Conservation (phyloP, 2,797 vertebrate genomes). For the Chelon labrosus region DNA sequence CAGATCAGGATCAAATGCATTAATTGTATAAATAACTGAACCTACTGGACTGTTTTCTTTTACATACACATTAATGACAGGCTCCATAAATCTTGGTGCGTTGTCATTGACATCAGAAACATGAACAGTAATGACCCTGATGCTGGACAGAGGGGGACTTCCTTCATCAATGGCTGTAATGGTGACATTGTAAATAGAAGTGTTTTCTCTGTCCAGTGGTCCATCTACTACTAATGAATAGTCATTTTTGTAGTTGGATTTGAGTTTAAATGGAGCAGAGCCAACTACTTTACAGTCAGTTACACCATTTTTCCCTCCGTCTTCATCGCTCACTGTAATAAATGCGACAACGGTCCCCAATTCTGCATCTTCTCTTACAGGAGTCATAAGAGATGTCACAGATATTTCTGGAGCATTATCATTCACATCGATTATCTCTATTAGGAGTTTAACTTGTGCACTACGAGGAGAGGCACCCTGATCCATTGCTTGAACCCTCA, state of each 20-base stretch:
- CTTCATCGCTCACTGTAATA: slow-evolving; percentile 77
- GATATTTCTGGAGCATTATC: slow-evolving; percentile 73
- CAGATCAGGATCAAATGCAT: slow-evolving; percentile 83
- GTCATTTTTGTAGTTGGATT: slow-evolving; percentile 77
- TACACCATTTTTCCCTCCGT: slow-evolving; percentile 75
- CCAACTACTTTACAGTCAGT: slow-evolving; percentile 57
- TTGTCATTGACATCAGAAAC: slow-evolving; percentile 92
- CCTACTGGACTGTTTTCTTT: slow-evolving; percentile 89
- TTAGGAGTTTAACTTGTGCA: slow-evolving; percentile 75
- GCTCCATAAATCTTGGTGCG: slow-evolving; percentile 84
- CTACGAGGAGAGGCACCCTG: slow-evolving; percentile 54
- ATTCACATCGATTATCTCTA: slow-evolving; percentile 75
- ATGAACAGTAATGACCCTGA: slow-evolving; percentile 83
- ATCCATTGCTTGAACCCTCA: slow-evolving; percentile 82
- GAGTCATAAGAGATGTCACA: slow-evolving; percentile 71
- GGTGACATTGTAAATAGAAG: slow-evolving; percentile 86
- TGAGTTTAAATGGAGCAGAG: slow-evolving; percentile 68
- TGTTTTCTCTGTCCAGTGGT: slow-evolving; percentile 86
- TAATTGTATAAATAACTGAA: slow-evolving; percentile 79
- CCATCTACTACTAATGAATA: slow-evolving; percentile 86
- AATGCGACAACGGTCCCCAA: slow-evolving; percentile 78
- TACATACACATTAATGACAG: slow-evolving; percentile 85
- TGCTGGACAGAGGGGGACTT: slow-evolving; percentile 86
- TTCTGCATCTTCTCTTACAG: slow-evolving; percentile 74
- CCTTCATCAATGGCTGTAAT: slow-evolving; percentile 88